Conservation (phyloP, 2,113 vertebrate species). For the Carettochelys insculpta region DNA sequence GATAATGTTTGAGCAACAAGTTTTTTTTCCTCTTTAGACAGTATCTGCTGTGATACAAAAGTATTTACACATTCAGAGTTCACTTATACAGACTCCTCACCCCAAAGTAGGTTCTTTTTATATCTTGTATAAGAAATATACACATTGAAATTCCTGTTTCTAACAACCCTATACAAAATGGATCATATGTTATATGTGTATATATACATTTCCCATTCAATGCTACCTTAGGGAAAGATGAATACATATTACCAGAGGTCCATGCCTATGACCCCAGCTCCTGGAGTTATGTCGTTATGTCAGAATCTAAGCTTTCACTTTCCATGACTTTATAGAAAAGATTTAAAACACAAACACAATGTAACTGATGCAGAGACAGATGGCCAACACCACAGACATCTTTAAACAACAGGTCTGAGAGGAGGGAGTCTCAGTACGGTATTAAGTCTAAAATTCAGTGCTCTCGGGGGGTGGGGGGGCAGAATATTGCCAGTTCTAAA, state of each 20-base stretch:
- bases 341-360: accelerated
- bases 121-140: not conserved
- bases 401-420: not conserved
- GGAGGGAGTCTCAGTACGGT: not conserved
- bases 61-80: not conserved
- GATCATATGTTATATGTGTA: not conserved
- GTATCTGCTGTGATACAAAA: not conserved
- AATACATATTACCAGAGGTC: not conserved
- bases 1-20: conserved; percentile 25
- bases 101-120: not conserved
- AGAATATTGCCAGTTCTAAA: not conserved
- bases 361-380: accelerated
- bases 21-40: conserved; percentile 49
- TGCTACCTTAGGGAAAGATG: not conserved
- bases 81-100: not conserved
- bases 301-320: not conserved
- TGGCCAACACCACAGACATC: not conserved
- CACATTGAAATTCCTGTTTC: not conserved
- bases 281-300: not conserved
- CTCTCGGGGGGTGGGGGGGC: not conserved
- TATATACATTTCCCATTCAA: not conserved
- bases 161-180: not conserved
- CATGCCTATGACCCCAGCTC: not conserved
- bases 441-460: not conserved
- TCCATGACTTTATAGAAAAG: not conserved